These are phyloP conservation scores for Amphipoea lucens DNA, from an alignment of 2,888 invertebrate species.

Conservation along the genomic window DNA sequence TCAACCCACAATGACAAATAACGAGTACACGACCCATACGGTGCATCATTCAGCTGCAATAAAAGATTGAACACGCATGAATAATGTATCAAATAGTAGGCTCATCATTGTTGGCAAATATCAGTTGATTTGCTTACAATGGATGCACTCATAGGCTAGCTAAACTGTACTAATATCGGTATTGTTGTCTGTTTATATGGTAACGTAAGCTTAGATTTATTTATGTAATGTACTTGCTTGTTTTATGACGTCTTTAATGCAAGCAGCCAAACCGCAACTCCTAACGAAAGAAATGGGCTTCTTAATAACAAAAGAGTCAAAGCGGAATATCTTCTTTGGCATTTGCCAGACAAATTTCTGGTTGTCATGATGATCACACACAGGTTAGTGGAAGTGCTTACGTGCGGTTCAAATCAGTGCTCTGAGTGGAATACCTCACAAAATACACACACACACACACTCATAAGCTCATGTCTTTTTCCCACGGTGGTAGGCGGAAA, in stretches of 20 bases:
- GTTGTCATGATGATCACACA: too few relatives aligned
- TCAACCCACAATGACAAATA: slow-evolving; percentile 46
- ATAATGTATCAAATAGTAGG: slow-evolving; percentile 76
- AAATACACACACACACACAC: too few relatives aligned
- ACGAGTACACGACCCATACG: slow-evolving; percentile 32
- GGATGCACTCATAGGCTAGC: slow-evolving; percentile 41
- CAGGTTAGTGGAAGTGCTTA: too few relatives aligned
- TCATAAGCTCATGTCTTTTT: too few relatives aligned
- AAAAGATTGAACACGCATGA: slow-evolving; percentile 73
- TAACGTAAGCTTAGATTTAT: slow-evolving; percentile 21
- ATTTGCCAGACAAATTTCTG: neutral
- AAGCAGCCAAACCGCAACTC: neutral
- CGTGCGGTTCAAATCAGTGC: too few relatives aligned
- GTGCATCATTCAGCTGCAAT: slow-evolving; percentile 63
- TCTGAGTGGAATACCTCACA: too few relatives aligned
- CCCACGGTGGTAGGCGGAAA: too few relatives aligned
- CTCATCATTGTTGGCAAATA: slow-evolving; percentile 66
- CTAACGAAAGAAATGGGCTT: neutral
- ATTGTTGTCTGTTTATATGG: slow-evolving; percentile 36
- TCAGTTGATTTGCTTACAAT: slow-evolving; percentile 82
- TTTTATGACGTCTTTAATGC: slow-evolving; percentile 1
- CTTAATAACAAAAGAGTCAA: neutral
- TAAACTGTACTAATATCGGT: slow-evolving; percentile 53
- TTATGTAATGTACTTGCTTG: neutral
- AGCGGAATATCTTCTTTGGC: neutral